These are phyloP conservation scores for Chloebia gouldiae DNA, from an alignment of 2,113 vertebrate genomes.

Conservation along the genomic window DNA sequence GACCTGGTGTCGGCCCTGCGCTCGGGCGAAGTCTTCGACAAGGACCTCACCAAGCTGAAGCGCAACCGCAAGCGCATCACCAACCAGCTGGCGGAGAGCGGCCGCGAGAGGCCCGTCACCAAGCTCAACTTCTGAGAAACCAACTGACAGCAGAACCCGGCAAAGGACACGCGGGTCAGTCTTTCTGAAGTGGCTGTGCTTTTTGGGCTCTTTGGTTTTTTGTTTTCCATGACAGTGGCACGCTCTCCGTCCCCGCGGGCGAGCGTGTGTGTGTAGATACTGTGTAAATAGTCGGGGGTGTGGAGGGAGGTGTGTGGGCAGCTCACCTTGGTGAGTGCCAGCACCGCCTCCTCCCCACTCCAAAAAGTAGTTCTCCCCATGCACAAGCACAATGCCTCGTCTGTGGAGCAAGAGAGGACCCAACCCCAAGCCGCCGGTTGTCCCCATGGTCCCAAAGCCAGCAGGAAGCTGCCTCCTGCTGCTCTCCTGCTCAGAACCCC, in stretches of 20 bases:
- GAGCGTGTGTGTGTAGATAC: constrained; percentile 47
- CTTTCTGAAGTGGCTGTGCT: constrained; percentile 41
- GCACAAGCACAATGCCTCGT: constrained; percentile 75
- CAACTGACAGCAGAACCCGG: background rate
- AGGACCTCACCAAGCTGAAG: constrained; percentile 97
- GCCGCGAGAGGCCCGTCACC: constrained; percentile 91
- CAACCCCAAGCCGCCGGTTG: background rate
- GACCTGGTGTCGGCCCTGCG: constrained; percentile 95
- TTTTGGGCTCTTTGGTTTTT: background rate
- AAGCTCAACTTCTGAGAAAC: constrained; percentile 91
- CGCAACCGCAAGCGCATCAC: constrained; percentile 94
- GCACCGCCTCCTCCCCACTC: background rate
- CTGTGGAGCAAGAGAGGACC: constrained; percentile 59
- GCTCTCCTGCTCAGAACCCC: background rate
- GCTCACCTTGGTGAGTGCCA: background rate
- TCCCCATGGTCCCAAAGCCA: background rate
- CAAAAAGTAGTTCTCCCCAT: constrained; percentile 36
- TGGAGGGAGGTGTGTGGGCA: background rate
- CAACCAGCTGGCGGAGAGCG: constrained; percentile 84
- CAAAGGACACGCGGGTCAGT: background rate
- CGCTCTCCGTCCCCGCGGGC: background rate
- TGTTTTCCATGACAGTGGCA: constrained; percentile 50
- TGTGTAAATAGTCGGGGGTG: constrained; percentile 59
- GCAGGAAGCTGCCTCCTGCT: background rate
- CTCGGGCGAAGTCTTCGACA: constrained; percentile 97